Conservation (phyloP, 2,797 vertebrate genomes). For the Pangasius larnaudii region DNA sequence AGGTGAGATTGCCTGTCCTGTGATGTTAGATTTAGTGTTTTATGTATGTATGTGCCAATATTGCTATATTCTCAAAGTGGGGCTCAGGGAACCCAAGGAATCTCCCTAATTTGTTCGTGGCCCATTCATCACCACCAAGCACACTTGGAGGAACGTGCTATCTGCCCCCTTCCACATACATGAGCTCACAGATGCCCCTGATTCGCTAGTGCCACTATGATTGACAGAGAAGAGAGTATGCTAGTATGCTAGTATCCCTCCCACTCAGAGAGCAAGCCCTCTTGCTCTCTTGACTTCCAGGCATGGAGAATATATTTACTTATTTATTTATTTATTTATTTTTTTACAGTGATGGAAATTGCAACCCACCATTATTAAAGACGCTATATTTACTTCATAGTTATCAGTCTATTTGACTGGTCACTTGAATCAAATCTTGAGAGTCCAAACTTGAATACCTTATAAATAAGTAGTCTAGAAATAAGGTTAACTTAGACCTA, state of each 20-base stretch:
- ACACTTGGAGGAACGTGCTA: neutral
- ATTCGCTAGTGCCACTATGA: neutral
- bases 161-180: neutral
- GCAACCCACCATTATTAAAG: neutral
- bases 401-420: neutral
- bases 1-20: neutral
- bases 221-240: neutral
- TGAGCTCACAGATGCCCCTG: neutral
- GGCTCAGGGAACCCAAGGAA: no score
- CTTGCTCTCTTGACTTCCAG: neutral
- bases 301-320: neutral
- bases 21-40: neutral
- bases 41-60: neutral
- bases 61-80: neutral
- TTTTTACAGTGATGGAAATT: no score
- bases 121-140: neutral
- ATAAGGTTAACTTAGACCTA: neutral
- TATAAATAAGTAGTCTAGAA: neutral
- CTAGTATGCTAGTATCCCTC: neutral
- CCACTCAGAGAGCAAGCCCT: neutral
- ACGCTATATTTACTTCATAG: neutral
- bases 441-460: neutral
- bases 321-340: neutral
- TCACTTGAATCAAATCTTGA: neutral
- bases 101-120: neutral